A percentile compares a stretch with the other conserved stretches of the same genome.
Conservation (phyloP, 1,140 invertebrate species). For the Drosophila serrata region DNA sequence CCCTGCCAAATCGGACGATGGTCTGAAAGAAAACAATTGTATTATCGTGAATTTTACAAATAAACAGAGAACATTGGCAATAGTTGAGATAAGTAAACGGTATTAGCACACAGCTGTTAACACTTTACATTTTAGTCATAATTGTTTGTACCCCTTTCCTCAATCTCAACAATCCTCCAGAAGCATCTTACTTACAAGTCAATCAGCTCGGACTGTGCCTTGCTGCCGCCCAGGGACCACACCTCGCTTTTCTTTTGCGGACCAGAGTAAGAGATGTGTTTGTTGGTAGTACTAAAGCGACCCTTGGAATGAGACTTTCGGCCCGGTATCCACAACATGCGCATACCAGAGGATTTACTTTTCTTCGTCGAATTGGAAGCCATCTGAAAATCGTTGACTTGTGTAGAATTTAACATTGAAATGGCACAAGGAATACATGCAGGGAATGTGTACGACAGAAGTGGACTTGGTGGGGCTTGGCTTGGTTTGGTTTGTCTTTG, state of each 20-base stretch:
- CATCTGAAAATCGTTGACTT: constrained; percentile 69
- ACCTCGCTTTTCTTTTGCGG: constrained; percentile 80
- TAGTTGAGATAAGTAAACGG: constrained; percentile 8
- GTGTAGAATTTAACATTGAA: constrained; percentile 27
- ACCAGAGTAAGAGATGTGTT: constrained; percentile 66
- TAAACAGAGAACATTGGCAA: neutral
- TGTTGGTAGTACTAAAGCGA: constrained; percentile 68
- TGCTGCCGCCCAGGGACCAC: constrained; percentile 80
- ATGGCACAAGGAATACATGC: constrained; percentile 16
- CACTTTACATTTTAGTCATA: constrained; percentile 9
- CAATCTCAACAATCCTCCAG: neutral
- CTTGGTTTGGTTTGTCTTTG: neutral
- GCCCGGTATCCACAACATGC: constrained; percentile 81
- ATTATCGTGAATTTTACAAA: neutral
- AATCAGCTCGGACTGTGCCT: constrained; percentile 70
- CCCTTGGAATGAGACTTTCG: constrained; percentile 75
- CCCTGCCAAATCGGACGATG: constrained; percentile 32
- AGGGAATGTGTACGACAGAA: neutral
- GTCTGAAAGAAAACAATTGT: constrained; percentile 35
- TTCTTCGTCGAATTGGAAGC: constrained; percentile 69
- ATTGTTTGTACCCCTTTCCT: neutral
- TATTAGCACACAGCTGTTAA: constrained; percentile 1
- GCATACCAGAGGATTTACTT: constrained; percentile 73
- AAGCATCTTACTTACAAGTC: constrained; percentile 69
- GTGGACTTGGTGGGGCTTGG: neutral